phyloP scores from a whole-genome alignment of 2,797 vertebrate genomes.

The Micrastur ruficollis region DNA sequence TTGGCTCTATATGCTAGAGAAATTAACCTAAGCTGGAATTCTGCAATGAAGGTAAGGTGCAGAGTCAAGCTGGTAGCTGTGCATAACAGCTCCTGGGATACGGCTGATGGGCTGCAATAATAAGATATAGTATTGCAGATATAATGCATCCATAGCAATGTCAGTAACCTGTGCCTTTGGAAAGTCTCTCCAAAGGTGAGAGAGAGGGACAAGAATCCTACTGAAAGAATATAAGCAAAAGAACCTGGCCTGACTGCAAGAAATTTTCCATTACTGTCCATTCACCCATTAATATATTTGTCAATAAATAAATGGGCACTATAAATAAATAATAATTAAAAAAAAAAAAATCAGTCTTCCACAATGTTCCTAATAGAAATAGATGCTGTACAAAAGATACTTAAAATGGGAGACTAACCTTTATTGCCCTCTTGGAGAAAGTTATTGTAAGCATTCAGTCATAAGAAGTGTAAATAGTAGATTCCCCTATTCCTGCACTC shows the following conservation, averaged over 20 bases:
- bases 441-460: background rate
- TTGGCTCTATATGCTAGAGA: background rate
- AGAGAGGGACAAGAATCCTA: background rate
- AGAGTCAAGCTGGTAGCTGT: background rate
- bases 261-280: background rate
- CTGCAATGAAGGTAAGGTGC: background rate
- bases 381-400: background rate
- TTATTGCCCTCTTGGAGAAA: background rate
- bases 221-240: background rate
- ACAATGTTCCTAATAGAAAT: background rate
- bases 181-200: background rate
- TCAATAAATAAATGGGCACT: background rate
- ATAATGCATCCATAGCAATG: background rate
- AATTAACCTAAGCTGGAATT: background rate
- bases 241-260: background rate
- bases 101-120: background rate
- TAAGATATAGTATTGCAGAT: background rate
- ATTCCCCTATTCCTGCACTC: background rate
- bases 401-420: background rate
- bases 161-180: background rate
- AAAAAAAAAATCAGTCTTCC: background rate
- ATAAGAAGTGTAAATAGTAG: background rate
- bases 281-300: background rate
- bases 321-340: background rate
- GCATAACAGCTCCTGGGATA: background rate